Evolutionary conservation across 2,888 invertebrate genomes (phyloP).

Genomic region (Drosophila prolongata): DNA sequence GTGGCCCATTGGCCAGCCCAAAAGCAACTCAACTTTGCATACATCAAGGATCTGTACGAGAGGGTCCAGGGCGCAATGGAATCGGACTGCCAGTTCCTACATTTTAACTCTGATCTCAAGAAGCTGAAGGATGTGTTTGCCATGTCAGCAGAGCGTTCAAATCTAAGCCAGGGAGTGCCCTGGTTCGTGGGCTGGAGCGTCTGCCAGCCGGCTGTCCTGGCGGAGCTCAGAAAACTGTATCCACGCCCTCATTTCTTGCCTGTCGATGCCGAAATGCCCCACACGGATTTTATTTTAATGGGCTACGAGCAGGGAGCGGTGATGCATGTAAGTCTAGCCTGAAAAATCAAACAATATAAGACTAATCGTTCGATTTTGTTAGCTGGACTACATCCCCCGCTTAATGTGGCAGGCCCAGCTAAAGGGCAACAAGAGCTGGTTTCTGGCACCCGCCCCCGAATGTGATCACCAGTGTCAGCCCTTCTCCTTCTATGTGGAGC

Average conservation of each 20-base stretch:
- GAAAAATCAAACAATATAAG: background rate
- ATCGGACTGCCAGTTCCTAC: slow-evolving; percentile 94
- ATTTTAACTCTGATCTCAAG: slow-evolving; percentile 93
- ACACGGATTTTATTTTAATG: slow-evolving; percentile 95
- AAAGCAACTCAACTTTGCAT: slow-evolving; percentile 87
- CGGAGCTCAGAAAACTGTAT: slow-evolving; percentile 91
- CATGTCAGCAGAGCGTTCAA: slow-evolving; percentile 89
- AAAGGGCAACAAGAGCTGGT: slow-evolving; percentile 93
- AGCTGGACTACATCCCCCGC: slow-evolving; percentile 96
- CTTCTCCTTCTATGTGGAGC: slow-evolving; percentile 91
- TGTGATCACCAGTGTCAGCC: slow-evolving; percentile 91
- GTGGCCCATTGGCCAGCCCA: slow-evolving; percentile 91
- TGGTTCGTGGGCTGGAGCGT: slow-evolving; percentile 98
- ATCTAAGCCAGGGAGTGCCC: slow-evolving; percentile 86
- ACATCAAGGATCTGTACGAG: slow-evolving; percentile 89
- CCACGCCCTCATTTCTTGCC: slow-evolving; percentile 94
- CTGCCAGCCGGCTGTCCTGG: slow-evolving; percentile 92
- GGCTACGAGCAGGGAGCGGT: slow-evolving; percentile 95
- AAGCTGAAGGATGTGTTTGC: slow-evolving; percentile 91
- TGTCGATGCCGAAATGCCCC: slow-evolving; percentile 93
- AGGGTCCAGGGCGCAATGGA: slow-evolving; percentile 89
- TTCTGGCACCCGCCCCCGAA: slow-evolving; percentile 93
- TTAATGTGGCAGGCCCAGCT: slow-evolving; percentile 98
- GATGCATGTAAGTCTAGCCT: slow-evolving; percentile 90
- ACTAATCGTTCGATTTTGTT: background rate